phyloP scores from a whole-genome alignment of 2,797 vertebrate genomes.

The Onychomys torridus region DNA sequence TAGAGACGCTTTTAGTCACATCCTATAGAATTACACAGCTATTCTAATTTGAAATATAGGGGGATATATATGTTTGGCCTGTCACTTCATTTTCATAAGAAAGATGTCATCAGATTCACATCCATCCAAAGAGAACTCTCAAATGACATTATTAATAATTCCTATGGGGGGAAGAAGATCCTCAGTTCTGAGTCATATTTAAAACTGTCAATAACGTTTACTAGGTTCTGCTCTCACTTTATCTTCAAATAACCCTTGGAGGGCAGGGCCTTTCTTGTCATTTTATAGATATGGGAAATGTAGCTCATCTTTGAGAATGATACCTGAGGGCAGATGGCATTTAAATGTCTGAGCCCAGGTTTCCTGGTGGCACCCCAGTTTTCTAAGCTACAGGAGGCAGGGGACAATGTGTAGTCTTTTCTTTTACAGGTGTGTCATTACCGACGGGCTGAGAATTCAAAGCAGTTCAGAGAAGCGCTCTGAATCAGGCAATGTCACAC shows the following conservation, averaged over 20 bases:
- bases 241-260: conserved; percentile 24
- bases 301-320: conserved; percentile 20
- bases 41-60: background rate
- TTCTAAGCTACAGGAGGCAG: background rate
- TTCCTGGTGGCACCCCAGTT: background rate
- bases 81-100: conserved; percentile 39
- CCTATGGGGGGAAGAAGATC: background rate
- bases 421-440: conserved; percentile 19
- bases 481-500: conserved; percentile 60
- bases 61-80: background rate
- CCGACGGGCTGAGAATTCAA: conserved; percentile 53
- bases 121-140: background rate
- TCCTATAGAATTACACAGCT: background rate
- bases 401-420: background rate
- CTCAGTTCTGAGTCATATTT: conserved; percentile 47
- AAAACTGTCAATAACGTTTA: background rate
- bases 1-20: background rate
- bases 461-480: conserved; percentile 64
- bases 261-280: background rate
- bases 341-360: background rate
- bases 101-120: background rate
- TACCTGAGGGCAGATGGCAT: background rate
- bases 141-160: conserved; percentile 44
- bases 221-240: conserved; percentile 27
- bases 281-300: conserved; percentile 11